phyloP scores from a whole-genome alignment of 2,113 vertebrate genomes.

The Xenopus tropicalis region DNA sequence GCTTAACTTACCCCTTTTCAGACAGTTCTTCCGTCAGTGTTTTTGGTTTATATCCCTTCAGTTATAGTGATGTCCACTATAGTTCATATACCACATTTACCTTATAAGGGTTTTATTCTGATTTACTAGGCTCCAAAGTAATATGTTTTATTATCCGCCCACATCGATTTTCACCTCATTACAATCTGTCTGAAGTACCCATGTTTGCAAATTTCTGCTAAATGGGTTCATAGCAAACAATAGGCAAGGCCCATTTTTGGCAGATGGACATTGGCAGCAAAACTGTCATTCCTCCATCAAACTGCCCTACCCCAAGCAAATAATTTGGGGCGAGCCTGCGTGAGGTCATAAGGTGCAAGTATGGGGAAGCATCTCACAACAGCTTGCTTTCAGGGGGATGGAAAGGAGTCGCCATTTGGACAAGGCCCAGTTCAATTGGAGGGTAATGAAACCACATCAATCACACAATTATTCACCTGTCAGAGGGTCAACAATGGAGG shows the following conservation, averaged over 20 bases:
- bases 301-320: conserved; percentile 21
- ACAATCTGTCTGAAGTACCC: neutral
- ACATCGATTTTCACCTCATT: neutral
- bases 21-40: too few species aligned
- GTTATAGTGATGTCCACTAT: too few species aligned
- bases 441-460: conserved; percentile 65
- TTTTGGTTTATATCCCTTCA: too few species aligned
- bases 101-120: too few species aligned
- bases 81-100: too few species aligned
- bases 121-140: too few species aligned
- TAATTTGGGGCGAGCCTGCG: conserved; percentile 30
- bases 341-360: conserved; percentile 26
- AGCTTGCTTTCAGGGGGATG: conserved; percentile 10
- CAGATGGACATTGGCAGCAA: conserved; percentile 30
- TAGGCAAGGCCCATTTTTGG: conserved; percentile 7
- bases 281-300: conserved; percentile 29
- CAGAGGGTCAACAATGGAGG: conserved; percentile 66
- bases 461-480: conserved; percentile 84
- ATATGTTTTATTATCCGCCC: neutral
- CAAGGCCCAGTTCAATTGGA: conserved; percentile 37
- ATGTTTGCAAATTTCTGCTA: neutral
- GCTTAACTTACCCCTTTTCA: too few species aligned
- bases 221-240: conserved; percentile 12
- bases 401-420: conserved; percentile 2
- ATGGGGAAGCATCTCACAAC: conserved; percentile 17